A percentile compares a stretch with the other conserved stretches of the same genome.
Evolutionary conservation across 2,888 invertebrate genomes (phyloP).

Genomic region (Tortrix viridana): DNA sequence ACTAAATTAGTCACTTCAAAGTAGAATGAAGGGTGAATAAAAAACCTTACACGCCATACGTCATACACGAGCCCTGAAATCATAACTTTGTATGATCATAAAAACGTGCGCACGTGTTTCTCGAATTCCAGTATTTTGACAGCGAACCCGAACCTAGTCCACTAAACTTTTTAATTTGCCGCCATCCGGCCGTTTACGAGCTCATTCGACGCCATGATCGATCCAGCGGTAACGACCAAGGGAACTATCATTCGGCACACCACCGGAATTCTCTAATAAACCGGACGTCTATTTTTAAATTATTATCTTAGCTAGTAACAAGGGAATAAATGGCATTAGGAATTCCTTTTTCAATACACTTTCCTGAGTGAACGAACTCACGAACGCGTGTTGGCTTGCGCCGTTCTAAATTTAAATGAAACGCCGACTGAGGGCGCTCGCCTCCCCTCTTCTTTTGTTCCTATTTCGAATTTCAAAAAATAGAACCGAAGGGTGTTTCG

Average conservation of each 20-base stretch:
- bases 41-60: no score
- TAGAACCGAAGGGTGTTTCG: slow-evolving; percentile 76
- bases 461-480: slow-evolving; percentile 80
- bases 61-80: no score
- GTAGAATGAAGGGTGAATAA: no score
- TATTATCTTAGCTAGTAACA: slow-evolving; percentile 54
- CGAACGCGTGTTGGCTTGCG: slow-evolving; percentile 65
- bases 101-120: neutral
- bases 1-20: no score
- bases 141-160: slow-evolving; percentile 50
- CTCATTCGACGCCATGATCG: slow-evolving; percentile 48
- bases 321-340: slow-evolving; percentile 59
- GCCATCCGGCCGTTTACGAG: slow-evolving; percentile 51
- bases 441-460: slow-evolving; percentile 82
- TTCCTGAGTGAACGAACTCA: slow-evolving; percentile 79
- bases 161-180: slow-evolving; percentile 57
- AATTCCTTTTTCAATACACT: slow-evolving; percentile 55
- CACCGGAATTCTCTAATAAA: slow-evolving; percentile 60
- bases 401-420: slow-evolving; percentile 68
- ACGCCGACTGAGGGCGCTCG: slow-evolving; percentile 73
- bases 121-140: slow-evolving; percentile 49
- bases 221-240: slow-evolving; percentile 68
- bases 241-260: slow-evolving; percentile 72
- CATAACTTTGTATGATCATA: neutral
- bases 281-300: slow-evolving; percentile 73